Base-by-base conservation (phyloP, 2,888 invertebrate genomes). In the Protophormia terraenovae region DNA sequence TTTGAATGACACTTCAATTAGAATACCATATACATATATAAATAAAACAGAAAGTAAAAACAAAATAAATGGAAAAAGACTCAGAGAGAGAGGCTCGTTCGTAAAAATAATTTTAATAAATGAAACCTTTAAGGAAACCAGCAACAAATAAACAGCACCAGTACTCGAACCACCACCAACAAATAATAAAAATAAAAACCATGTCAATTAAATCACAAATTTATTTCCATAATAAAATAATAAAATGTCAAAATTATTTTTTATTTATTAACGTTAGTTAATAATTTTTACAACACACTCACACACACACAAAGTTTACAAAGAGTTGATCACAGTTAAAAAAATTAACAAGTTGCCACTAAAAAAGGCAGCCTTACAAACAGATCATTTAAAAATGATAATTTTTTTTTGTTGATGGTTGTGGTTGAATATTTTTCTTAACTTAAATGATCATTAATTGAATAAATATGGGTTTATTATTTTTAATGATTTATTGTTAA, bases 1-100 rank as follows among this genome's bases (percentile, higher is more conserved):
- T n/a, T 78, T 82, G 82, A 85, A 82, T 75, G 85, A 79, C 85
- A 85, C 75, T 79, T 85, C 85, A 85, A 85, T 85, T 85, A 85
- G 85, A 85, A 71, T 35, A 69, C 27, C 41, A 67, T 60, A 50
- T 16, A 69, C 35, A 67, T n/a, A 66, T 38, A 55, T 16, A 66
- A 41, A 72, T n/a, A n/a, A n/a, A n/a, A n/a, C n/a, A n/a, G n/a
- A n/a, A 27, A 62, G 12, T 32, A 24, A 71, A 32, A 66, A 45
- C 7, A 41, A 41, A 71, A 16, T 3, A 58, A 38, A 62, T 55
- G 6, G 14, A 62, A 4, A 78, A 58, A 78, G 47, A 29, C 2
- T 47, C n/a, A n/a, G n/a, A n/a, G 14, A 8, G 22, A 58, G n/a
- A 60, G 60, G 10, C 60, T 62, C 10, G 22, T 27, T 47, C 73